Evolutionary conservation across 2,888 invertebrate genomes (phyloP).

Genomic region (Agrotis ipsilon): DNA sequence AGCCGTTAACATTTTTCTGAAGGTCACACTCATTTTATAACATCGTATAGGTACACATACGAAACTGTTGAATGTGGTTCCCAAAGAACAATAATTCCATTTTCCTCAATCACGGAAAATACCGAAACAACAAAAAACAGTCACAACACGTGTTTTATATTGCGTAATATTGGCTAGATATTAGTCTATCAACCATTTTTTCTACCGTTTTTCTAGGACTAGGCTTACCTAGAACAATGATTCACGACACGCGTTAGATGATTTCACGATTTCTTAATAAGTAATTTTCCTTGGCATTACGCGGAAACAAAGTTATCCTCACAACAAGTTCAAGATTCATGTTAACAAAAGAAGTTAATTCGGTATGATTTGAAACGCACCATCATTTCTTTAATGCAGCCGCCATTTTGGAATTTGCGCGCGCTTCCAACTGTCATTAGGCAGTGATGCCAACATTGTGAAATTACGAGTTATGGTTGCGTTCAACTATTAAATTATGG

Average conservation of each 20-base stretch:
- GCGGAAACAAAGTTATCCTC: constrained; percentile 71
- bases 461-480: constrained; percentile 87
- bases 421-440: constrained; percentile 86
- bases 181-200: constrained; percentile 25
- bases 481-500: constrained; percentile 87
- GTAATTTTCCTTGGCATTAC: constrained; percentile 63
- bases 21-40: not conserved
- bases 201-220: constrained; percentile 32
- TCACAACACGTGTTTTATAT: constrained; percentile 14
- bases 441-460: constrained; percentile 87
- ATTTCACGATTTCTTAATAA: constrained; percentile 56
- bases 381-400: constrained; percentile 83
- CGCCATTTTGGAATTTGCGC: constrained; percentile 87
- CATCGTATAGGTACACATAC: not conserved
- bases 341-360: constrained; percentile 82
- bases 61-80: constrained; percentile 16
- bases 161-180: constrained; percentile 34
- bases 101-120: constrained; percentile 30
- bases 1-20: not conserved
- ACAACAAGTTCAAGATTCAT: constrained; percentile 71
- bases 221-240: constrained; percentile 38
- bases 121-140: constrained; percentile 14
- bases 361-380: constrained; percentile 84
- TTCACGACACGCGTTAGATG: constrained; percentile 48
- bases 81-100: constrained; percentile 17